Base-by-base conservation (phyloP, 2,113 vertebrate species). In the Amia ocellicauda region DNA sequence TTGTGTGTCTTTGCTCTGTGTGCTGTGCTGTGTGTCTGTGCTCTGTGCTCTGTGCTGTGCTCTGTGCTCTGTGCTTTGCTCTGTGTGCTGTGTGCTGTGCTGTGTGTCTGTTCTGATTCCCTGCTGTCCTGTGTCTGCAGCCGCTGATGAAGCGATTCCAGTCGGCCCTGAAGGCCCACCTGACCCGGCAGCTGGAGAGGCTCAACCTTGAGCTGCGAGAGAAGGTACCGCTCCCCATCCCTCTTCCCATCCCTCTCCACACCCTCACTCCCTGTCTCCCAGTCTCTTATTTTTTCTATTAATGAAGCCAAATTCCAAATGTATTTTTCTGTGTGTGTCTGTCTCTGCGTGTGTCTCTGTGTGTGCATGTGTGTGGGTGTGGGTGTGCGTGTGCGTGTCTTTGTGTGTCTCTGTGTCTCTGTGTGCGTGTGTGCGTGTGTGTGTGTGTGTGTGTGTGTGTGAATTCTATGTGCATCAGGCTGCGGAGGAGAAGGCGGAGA, bases 121-220 rank as follows among this genome's bases (percentile, higher is more conserved):
- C 43, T 11, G 3, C 16, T 3, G 7, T 17, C 22, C 47, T 62
- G n/a, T 24, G 19, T 3, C 55, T 3, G 7, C 82, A 98, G 95
- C 92, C 92, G 0, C 80, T 96, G 75, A 91, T 94, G 86, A 79
- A 70, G 57, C 89, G 91, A 63, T 91, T 95, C 74, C 95, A 97
- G 81, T 70, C 78, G 17, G 89, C 91, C 55, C 72, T 98, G 62
- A 93, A 79, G 78, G 74, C 13, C 31, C 84, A 89, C 41, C 88
- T 98, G 0, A 75, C 16, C 2, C 89, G 88, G 4, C 86, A 94
- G 69, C 83, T 94, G 3, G 86, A 92, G 51, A 90, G 82, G 70
- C 42, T 90, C 70, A 78, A 73, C 3, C 55, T 90, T 2, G 87
- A 85, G 0, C 62, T 95, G 0, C 79, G 3, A 0, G 90, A 93